Evolutionary conservation across 2,113 vertebrate genomes (phyloP), one percentile per base, ranked within the genome.

Genomic region (Dromas ardeola): DNA sequence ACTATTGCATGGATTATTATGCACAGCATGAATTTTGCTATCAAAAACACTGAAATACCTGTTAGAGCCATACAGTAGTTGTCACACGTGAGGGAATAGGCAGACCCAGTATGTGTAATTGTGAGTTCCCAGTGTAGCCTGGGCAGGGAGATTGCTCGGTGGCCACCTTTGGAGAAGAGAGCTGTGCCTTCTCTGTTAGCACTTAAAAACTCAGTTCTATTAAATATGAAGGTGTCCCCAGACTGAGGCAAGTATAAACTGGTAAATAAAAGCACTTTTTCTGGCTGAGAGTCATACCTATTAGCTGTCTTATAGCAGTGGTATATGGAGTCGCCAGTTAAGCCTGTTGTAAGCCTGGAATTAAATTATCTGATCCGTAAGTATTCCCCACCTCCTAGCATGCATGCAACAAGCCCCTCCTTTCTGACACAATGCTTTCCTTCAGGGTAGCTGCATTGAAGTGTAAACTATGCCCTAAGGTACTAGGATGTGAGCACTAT

Each of bases 271-370:
- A 49, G 10, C 26, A 26, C 30, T 43, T 85, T 55, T 81, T 53
- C 45, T 74, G 36, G 19, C 70, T 76, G 30, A 27, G 56, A 38
- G 25, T n/a, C 55, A 20, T 29, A 50, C 11, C 15, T 36, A 34
- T 45, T 56, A 71, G 30, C 30, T 79, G 19, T 55, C 29, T 78
- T 43, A 9, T 1, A 62, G 83, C 71, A 73, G 25, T 25, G 8
- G 21, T 43, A 1, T 23, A 32, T 38, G 34, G 43, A 71, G 47
- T 45, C n/a, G 40, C 36, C n/a, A 56, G 34, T 76, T 88, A 67
- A 96, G 56, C 55, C 59, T 74, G 36, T 47, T 80, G 63, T 88
- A 88, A 94, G 34, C 62, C 69, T 53, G 84, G 73, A 87, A 81
- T 93, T 93, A 74, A 95, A 66, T 36, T 0, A 22, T 42, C 13